Percentiles rank a stretch among this genome's conserved stretches.
These are phyloP conservation scores for Seriola dumerili DNA, from an alignment of 2,113 vertebrate species.

Conservation along the genomic window DNA sequence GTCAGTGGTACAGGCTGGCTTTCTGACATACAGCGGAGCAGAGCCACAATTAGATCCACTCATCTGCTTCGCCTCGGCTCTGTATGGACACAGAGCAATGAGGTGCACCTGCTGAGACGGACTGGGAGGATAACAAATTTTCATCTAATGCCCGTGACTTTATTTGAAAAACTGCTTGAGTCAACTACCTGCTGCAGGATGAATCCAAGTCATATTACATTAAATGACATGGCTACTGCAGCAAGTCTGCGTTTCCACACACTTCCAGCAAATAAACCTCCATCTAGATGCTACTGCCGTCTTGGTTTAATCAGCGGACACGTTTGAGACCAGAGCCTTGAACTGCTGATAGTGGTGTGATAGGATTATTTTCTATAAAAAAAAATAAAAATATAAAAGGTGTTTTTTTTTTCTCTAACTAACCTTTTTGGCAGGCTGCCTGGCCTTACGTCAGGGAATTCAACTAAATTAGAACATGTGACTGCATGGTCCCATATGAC, in stretches of 20 bases:
- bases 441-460: slow-evolving; percentile 59
- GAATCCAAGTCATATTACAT: slow-evolving; percentile 13
- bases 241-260: slow-evolving; percentile 21
- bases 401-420: neutral
- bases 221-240: slow-evolving; percentile 25
- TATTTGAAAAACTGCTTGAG: slow-evolving; percentile 43
- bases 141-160: slow-evolving; percentile 35
- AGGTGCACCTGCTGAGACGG: slow-evolving; percentile 31
- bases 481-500: slow-evolving; percentile 47
- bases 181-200: slow-evolving; percentile 42
- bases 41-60: slow-evolving; percentile 52
- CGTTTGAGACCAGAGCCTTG: neutral
- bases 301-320: slow-evolving; percentile 13
- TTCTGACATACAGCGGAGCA: slow-evolving; percentile 33
- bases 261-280: slow-evolving; percentile 8
- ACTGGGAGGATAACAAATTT: slow-evolving; percentile 49
- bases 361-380: neutral
- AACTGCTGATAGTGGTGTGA: slow-evolving; percentile 3
- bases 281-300: neutral
- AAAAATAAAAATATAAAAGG: slow-evolving; percentile 16
- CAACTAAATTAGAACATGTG: slow-evolving; percentile 52
- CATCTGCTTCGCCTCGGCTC: slow-evolving; percentile 28
- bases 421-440: slow-evolving; percentile 37
- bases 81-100: slow-evolving; percentile 28
- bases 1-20: slow-evolving; percentile 33